These are phyloP conservation scores for Synodontis membranacea DNA, from an alignment of 2,113 vertebrate species.

Conservation along the genomic window DNA sequence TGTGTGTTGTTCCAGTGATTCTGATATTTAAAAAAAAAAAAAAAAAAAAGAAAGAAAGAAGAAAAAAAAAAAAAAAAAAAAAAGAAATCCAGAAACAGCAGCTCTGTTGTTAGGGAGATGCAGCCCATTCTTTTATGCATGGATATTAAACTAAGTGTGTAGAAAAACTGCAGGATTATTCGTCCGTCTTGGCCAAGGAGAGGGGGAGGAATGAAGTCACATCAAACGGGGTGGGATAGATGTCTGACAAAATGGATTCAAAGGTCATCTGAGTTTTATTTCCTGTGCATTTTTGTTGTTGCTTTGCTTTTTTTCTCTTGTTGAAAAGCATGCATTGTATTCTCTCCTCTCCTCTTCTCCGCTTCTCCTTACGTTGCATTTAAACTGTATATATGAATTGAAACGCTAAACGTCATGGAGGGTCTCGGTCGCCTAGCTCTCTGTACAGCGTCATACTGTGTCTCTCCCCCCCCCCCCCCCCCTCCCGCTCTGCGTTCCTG, in stretches of 20 bases:
- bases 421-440: constrained; percentile 15
- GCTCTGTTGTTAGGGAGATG: constrained; percentile 66
- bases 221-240: constrained; percentile 44
- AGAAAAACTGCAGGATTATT: constrained; percentile 73
- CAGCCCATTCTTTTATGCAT: constrained; percentile 75
- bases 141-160: constrained; percentile 74
- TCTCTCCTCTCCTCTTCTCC: constrained; percentile 14
- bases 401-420: constrained; percentile 5
- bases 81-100: constrained; percentile 60
- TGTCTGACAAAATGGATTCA: constrained; percentile 21
- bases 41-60: constrained; percentile 50
- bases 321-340: constrained; percentile 40
- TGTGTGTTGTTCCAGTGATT: constrained; percentile 70
- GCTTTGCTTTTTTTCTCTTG: constrained; percentile 8
- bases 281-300: constrained; percentile 9
- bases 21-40: constrained; percentile 68
- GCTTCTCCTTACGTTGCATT: constrained; percentile 35
- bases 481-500: background rate
- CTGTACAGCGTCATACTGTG: constrained; percentile 22
- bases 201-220: constrained; percentile 61
- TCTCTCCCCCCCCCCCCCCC: constrained; percentile 4
- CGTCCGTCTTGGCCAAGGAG: constrained; percentile 63
- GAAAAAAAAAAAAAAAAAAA: constrained; percentile 52
- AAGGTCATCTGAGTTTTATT: constrained; percentile 34
- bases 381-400: constrained; percentile 45